phyloP scores from a whole-genome alignment of 1,140 invertebrate species.

The Lycorma delicatula region DNA sequence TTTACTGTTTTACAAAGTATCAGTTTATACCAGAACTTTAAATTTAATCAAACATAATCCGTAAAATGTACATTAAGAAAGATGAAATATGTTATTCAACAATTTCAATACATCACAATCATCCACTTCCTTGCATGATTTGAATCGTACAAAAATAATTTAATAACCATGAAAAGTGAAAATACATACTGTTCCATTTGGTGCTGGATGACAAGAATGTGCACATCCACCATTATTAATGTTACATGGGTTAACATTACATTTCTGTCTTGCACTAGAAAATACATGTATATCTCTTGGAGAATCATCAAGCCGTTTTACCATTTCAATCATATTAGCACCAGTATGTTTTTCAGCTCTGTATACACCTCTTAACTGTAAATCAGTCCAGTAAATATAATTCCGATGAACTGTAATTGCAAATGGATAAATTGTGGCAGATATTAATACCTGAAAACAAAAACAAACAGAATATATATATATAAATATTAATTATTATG shows the following conservation, averaged over 20 bases:
- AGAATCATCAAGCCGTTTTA: slow-evolving; percentile 81
- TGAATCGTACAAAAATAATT: too few species aligned
- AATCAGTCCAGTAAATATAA: slow-evolving; percentile 97
- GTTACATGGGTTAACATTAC: slow-evolving; percentile 74
- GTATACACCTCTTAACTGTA: slow-evolving; percentile 89
- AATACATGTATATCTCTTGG: slow-evolving; percentile 87
- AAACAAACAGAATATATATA: too few species aligned
- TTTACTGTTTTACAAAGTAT: too few species aligned
- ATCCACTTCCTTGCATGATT: too few species aligned
- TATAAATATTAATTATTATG: too few species aligned
- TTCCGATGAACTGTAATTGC: slow-evolving; percentile 85
- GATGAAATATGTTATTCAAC: too few species aligned
- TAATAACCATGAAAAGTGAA: neutral
- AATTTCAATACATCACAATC: too few species aligned
- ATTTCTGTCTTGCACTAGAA: slow-evolving; percentile 68
- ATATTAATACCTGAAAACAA: slow-evolving; percentile 56
- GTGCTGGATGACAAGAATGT: slow-evolving; percentile 84
- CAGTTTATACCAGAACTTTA: too few species aligned
- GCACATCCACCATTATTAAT: slow-evolving; percentile 94
- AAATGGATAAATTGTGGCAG: slow-evolving; percentile 92
- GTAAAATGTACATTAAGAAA: too few species aligned
- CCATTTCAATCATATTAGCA: slow-evolving; percentile 87
- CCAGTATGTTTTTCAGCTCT: slow-evolving; percentile 96
- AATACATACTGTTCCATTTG: slow-evolving; percentile 54
- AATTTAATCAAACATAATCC: too few species aligned